A percentile compares a stretch with the other conserved stretches of the same genome.
phyloP scores from a whole-genome alignment of 2,113 vertebrate species.

The Laticauda colubrina region DNA sequence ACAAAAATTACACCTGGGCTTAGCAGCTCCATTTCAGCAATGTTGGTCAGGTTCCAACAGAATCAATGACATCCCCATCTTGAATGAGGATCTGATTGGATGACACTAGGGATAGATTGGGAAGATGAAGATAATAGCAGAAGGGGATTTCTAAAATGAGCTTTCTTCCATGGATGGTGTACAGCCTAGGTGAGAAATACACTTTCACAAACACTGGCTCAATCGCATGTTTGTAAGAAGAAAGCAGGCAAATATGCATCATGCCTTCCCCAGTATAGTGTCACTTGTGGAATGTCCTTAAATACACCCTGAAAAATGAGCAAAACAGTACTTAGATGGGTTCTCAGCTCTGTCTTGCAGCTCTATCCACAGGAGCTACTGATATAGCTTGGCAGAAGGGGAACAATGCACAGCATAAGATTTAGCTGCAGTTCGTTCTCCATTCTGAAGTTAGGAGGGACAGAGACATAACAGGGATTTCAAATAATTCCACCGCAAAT shows the following conservation, averaged over 20 bases:
- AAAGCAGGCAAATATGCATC: background rate
- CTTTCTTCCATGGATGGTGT: background rate
- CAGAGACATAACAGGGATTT: background rate
- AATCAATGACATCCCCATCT: background rate
- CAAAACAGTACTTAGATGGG: background rate
- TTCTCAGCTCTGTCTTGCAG: too few relatives aligned
- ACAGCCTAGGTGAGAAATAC: background rate
- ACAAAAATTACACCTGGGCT: slow-evolving; percentile 18
- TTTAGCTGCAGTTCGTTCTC: background rate
- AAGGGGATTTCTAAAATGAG: background rate
- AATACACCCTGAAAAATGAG: background rate
- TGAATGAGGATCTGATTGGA: background rate
- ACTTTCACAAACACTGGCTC: background rate
- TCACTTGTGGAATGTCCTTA: background rate
- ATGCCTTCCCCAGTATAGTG: background rate
- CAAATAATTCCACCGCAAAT: background rate
- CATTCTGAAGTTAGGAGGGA: background rate
- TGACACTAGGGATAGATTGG: background rate
- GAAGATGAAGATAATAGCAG: background rate
- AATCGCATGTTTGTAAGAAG: background rate
- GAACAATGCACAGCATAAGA: background rate
- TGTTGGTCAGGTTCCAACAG: background rate
- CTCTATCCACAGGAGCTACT: background rate
- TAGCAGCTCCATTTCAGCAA: slow-evolving; percentile 1
- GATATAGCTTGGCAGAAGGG: background rate